Evolutionary conservation across 2,888 invertebrate genomes (phyloP).

Genomic region (Drosophila prolongata): DNA sequence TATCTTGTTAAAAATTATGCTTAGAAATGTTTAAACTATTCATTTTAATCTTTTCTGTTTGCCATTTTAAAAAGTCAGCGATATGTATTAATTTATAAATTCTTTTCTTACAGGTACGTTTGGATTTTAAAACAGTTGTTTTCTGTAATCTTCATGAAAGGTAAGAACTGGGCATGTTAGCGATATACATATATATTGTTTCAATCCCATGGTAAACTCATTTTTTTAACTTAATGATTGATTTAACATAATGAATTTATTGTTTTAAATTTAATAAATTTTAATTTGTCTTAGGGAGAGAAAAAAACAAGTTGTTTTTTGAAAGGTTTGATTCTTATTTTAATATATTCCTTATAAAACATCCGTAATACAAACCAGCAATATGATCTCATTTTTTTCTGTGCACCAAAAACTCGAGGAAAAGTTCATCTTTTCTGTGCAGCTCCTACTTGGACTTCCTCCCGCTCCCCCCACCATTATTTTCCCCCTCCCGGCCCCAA

Average conservation of each 20-base stretch:
- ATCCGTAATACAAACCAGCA: too few species aligned
- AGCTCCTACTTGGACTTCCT: constrained; percentile 10
- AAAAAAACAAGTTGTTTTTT: too few species aligned
- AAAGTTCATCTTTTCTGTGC: constrained; percentile 6
- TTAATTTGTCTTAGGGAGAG: background rate
- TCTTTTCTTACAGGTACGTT: constrained; percentile 10
- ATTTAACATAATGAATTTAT: background rate
- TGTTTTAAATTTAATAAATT: background rate
- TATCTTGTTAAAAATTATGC: too few species aligned
- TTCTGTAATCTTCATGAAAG: background rate
- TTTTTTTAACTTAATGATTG: background rate
- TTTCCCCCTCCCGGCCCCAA: background rate
- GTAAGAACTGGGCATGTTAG: background rate
- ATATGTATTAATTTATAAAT: background rate
- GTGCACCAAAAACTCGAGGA: constrained; percentile 10
- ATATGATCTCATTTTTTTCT: background rate
- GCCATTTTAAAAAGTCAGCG: too few species aligned
- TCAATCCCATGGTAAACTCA: too few species aligned
- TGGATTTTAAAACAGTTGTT: background rate
- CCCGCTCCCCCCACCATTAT: background rate
- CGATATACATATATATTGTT: too few species aligned
- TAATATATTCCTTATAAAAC: too few species aligned
- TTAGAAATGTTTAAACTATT: too few species aligned
- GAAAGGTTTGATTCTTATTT: too few species aligned
- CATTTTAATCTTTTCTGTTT: too few species aligned